Evolutionary conservation across 1,140 invertebrate genomes (phyloP), one percentile per base, ranked within the genome.

Genomic region (Heliconius hewitsoni): DNA sequence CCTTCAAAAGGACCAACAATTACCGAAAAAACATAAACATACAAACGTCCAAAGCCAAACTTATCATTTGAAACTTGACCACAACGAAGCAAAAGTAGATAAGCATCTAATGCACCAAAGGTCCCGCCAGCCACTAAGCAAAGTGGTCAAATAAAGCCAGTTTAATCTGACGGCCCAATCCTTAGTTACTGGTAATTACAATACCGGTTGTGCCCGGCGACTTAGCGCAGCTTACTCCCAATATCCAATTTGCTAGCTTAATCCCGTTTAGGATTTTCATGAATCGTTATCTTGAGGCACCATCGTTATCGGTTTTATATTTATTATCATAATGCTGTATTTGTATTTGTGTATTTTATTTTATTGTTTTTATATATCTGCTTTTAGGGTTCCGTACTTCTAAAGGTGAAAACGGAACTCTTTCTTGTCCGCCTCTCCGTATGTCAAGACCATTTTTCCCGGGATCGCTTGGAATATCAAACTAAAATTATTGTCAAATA

Each of bases 131-230:
- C 60, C 55, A 57, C 55, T 8, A 57, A 71, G 81, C 79, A 79
- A 85, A 88, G 81, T 84, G 83, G 73, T 81, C 78, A 71, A 86
- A 85, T 86, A 90, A 89, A 91, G 84, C 86, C 88, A 86, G 85
- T 89, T 90, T 91, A 91, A 91, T 91, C 88, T 89, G 86, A 74
- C 82, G 82, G 82, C 73, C 81, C 81, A 80, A 84, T 90, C 89
- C 86, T 91, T 90, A 89, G 86, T 91, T 91, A 90, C 92, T 92
- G 86, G 88, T 93, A 92, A 94, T 94, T 91, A 93, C 87, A 84
- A 86, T 89, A 88, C 86, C 90, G 87, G 85, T 83, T 86, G 83
- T 86, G 90, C 91, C 91, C 88, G 81, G 84, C 79, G 89, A 90
- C 87, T 90, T 91, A 89, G 71, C 80, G 84, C 74, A 86, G 91